phyloP scores from a whole-genome alignment of 2,797 vertebrate genomes.

The Lagocephalus sceleratus region DNA sequence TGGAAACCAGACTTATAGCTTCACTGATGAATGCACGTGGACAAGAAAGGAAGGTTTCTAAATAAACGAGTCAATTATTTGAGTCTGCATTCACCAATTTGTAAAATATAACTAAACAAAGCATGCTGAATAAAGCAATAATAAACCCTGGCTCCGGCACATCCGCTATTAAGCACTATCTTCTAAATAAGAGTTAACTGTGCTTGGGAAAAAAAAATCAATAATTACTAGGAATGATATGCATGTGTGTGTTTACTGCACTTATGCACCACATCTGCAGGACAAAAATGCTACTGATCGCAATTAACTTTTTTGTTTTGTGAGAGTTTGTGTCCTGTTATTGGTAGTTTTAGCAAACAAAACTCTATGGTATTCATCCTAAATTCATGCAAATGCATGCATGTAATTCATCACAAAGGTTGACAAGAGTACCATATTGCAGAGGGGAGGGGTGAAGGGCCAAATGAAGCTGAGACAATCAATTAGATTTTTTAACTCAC shows the following conservation, averaged over 20 bases:
- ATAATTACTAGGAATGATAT: slow-evolving; percentile 27
- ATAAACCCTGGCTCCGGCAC: slow-evolving; percentile 18
- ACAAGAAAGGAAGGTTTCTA: slow-evolving; percentile 2
- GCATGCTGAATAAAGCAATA: slow-evolving; percentile 23
- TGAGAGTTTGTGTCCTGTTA: slow-evolving; percentile 16
- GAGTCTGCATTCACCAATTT: slow-evolving; percentile 3
- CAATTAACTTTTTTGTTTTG: slow-evolving; percentile 35
- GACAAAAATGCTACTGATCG: slow-evolving; percentile 29
- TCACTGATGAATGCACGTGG: slow-evolving; percentile 9
- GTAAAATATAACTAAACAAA: slow-evolving; percentile 13
- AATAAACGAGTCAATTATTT: slow-evolving; percentile 15
- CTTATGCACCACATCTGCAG: slow-evolving; percentile 12
- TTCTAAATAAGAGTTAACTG: slow-evolving; percentile 23
- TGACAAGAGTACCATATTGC: slow-evolving; percentile 97
- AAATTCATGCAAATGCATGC: slow-evolving; percentile 98
- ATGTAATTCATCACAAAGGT: slow-evolving; percentile 93
- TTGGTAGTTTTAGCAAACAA: slow-evolving; percentile 83
- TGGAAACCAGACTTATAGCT: slow-evolving; percentile 4
- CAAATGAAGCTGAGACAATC: slow-evolving; percentile 89
- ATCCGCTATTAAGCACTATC: slow-evolving; percentile 30
- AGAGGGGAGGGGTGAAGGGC: slow-evolving; percentile 84
- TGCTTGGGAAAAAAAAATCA: slow-evolving; percentile 13
- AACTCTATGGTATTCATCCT: slow-evolving; percentile 88
- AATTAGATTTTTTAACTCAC: slow-evolving; percentile 88
- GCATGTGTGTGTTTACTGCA: slow-evolving; percentile 36